phyloP scores from a whole-genome alignment of 2,888 invertebrate genomes.

The Miltochrista miniata region DNA sequence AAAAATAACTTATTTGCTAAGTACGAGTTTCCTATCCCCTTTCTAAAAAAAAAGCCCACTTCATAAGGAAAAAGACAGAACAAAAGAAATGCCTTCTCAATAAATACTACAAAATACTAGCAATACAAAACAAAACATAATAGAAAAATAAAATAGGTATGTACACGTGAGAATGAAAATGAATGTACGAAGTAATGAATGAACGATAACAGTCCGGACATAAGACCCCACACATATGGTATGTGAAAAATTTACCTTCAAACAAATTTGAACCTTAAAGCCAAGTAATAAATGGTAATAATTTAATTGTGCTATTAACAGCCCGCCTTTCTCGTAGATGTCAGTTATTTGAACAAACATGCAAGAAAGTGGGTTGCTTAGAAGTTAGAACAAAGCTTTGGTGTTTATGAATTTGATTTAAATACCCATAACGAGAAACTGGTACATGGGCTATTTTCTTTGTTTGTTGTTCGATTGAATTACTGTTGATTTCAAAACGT shows the following conservation, averaged over 20 bases:
- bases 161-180: constrained; percentile 29
- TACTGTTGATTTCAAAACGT: neutral
- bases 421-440: constrained; percentile 30
- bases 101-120: neutral
- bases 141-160: constrained; percentile 10
- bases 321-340: constrained; percentile 63
- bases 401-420: constrained; percentile 37
- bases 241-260: constrained; percentile 24
- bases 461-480: constrained; percentile 9
- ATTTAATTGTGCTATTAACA: constrained; percentile 34
- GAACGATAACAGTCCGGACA: constrained; percentile 43
- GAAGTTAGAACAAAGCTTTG: constrained; percentile 46
- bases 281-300: constrained; percentile 22
- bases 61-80: neutral
- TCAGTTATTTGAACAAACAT: constrained; percentile 67
- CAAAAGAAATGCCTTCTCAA: neutral
- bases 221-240: constrained; percentile 25
- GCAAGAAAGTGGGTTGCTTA: constrained; percentile 52
- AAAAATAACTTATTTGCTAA: too few species aligned
- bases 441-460: constrained; percentile 26
- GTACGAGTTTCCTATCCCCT: too few species aligned
- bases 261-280: constrained; percentile 37
- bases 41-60: neutral
- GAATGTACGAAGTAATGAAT: constrained; percentile 33
- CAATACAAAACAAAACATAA: neutral